These are phyloP conservation scores for Chelonoidis abingdonii DNA, from an alignment of 2,113 vertebrate genomes.

Conservation along the genomic window DNA sequence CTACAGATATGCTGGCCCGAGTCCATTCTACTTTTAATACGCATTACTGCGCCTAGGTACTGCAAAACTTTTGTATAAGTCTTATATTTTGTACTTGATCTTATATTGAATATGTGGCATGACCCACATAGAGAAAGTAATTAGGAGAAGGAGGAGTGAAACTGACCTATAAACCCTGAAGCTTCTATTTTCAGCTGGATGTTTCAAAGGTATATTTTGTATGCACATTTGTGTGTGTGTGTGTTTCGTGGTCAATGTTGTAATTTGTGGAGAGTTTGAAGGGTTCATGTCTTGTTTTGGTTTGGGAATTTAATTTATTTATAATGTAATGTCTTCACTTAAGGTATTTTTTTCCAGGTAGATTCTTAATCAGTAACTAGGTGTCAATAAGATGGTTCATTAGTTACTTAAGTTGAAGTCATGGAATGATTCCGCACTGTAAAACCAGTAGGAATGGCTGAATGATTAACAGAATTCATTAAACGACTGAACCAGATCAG, in stretches of 20 bases:
- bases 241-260: background rate
- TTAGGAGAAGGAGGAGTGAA: background rate
- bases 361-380: conserved; percentile 22
- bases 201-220: background rate
- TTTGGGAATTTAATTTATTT: background rate
- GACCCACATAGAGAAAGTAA: background rate
- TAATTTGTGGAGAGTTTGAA: background rate
- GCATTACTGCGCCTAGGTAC: background rate
- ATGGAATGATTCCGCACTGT: conserved; percentile 39
- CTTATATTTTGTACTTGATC: background rate
- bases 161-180: background rate
- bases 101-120: background rate
- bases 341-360: background rate
- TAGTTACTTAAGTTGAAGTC: conserved; percentile 29
- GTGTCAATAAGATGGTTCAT: conserved; percentile 37
- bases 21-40: background rate
- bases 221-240: background rate
- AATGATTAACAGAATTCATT: conserved; percentile 77
- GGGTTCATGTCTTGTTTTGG: background rate
- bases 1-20: background rate
- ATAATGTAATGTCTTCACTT: background rate
- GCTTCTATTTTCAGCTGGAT: background rate
- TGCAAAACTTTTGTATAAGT: background rate
- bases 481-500: conserved; percentile 66
- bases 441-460: conserved; percentile 69